Base-by-base conservation (phyloP, 2,888 invertebrate species). In the Asteroscopus sphinx region DNA sequence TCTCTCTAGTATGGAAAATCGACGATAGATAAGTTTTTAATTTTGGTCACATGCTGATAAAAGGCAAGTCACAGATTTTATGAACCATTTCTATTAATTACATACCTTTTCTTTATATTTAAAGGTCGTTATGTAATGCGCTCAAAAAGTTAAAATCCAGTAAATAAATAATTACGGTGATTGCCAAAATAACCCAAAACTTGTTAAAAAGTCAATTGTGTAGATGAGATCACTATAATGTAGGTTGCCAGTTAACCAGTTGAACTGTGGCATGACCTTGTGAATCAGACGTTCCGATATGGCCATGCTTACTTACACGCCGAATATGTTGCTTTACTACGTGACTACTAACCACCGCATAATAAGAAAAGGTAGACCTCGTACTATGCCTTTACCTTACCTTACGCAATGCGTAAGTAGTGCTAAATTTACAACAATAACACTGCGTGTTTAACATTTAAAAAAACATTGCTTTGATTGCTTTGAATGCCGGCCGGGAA, bases 211-310 rank as follows among this genome's bases (percentile, higher is more conserved):
- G n/a, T 78, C 68, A 76, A 79, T 71, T 76, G 61, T 68, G 66
- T 70, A 69, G 88, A 90, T 91, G 92, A 93, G 90, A 88, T 93
- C 92, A 93, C 80, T 80, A 78, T 78, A 86, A 87, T 88, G 83
- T 89, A 85, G 85, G 85, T 82, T 85, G 85, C 79, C 76, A 77
- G 84, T 83, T 86, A 83, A 82, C 86, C 83, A 83, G 89, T 89
- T 90, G 87, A 91, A 92, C 89, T 88, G 86, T 77, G 77, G 62
- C 69, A 63, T 80, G 90, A 89, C 93, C 93, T 93, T 92, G 93
- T 90, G 92, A 91, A 87, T 91, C 91, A 89, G 82, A 80, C 88
- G 77, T 72, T 67, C 87, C 84, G 91, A 91, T 92, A 92, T 89
- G 91, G 90, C 80, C 79, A 79, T 80, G 83, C 77, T 74, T 65